Evolutionary conservation across 2,888 invertebrate genomes (phyloP).

Genomic region (Strigamia crassipes): DNA sequence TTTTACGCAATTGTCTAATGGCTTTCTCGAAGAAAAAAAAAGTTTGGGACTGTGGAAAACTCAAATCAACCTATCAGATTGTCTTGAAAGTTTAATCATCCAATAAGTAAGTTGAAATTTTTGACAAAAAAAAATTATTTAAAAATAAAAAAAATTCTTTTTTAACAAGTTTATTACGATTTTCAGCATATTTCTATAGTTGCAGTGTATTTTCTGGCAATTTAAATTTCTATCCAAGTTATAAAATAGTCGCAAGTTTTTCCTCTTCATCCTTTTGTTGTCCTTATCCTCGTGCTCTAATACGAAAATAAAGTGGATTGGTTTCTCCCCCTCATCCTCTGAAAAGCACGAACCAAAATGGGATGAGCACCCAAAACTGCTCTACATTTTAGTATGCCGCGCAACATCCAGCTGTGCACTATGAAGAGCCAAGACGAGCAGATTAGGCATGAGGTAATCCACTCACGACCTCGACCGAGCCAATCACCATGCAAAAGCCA

Average conservation of each 20-base stretch:
- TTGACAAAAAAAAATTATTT: no score
- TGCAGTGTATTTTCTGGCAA: not conserved
- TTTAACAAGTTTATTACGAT: no score
- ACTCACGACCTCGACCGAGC: slow-evolving; percentile 36
- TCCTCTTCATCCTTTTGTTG: slow-evolving; percentile 17
- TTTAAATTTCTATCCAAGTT: slow-evolving; percentile 7
- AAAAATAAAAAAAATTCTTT: no score
- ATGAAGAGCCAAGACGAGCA: slow-evolving; percentile 33
- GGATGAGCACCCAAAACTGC: slow-evolving; percentile 24
- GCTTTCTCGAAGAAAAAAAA: no score
- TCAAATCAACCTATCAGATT: no score
- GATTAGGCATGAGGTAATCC: slow-evolving; percentile 35
- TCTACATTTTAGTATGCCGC: slow-evolving; percentile 24
- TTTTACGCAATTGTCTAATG: no score
- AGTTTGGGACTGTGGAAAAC: no score
- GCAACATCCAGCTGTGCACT: slow-evolving; percentile 33
- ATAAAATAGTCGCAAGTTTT: slow-evolving; percentile 5
- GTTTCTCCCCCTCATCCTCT: slow-evolving; percentile 8
- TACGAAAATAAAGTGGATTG: slow-evolving; percentile 42
- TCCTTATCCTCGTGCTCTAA: slow-evolving; percentile 21
- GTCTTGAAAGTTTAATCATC: no score
- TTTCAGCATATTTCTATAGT: no score
- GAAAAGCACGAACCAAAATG: slow-evolving; percentile 23
- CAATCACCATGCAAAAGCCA: slow-evolving; percentile 36
- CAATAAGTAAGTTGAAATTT: no score